These are phyloP conservation scores for Drosophila albomicans DNA, from an alignment of 1,140 invertebrate species.

Conservation along the genomic window DNA sequence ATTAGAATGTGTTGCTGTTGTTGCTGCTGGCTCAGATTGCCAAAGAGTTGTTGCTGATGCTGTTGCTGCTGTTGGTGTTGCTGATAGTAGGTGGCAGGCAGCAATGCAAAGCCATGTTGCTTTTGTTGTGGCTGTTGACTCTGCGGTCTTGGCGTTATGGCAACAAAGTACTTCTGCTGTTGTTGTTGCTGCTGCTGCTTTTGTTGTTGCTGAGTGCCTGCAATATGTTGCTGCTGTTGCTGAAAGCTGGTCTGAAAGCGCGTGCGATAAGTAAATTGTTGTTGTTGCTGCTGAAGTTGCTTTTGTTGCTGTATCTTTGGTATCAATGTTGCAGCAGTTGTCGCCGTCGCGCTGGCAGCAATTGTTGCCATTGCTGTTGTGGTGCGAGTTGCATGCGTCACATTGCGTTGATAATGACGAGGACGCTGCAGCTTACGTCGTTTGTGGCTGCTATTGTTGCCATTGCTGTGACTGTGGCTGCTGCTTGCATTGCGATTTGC, in stretches of 20 bases:
- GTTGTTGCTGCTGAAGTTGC: slow-evolving; percentile 53
- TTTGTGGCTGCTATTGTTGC: slow-evolving; percentile 35
- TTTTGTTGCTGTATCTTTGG: slow-evolving; percentile 63
- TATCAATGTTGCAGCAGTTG: slow-evolving; percentile 62
- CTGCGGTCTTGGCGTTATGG: slow-evolving; percentile 61
- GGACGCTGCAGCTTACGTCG: slow-evolving; percentile 66
- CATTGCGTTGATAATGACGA: slow-evolving; percentile 58
- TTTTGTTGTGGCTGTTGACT: slow-evolving; percentile 59
- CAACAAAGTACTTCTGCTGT: slow-evolving; percentile 48
- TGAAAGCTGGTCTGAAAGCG: slow-evolving; percentile 56
- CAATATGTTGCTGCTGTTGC: slow-evolving; percentile 62
- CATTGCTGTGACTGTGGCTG: background rate
- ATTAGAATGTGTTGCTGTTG: slow-evolving; percentile 67
- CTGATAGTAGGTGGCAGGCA: slow-evolving; percentile 59
- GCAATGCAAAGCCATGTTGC: slow-evolving; percentile 57
- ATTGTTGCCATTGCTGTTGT: slow-evolving; percentile 64
- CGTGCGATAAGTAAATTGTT: slow-evolving; percentile 62
- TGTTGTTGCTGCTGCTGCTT: slow-evolving; percentile 62
- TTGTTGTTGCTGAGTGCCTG: slow-evolving; percentile 47
- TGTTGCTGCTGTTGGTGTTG: slow-evolving; percentile 69
- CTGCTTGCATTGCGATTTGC: slow-evolving; percentile 42
- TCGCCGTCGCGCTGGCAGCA: slow-evolving; percentile 46
- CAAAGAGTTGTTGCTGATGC: slow-evolving; percentile 61
- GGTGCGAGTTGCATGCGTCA: slow-evolving; percentile 74
- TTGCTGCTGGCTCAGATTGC: slow-evolving; percentile 62